Evolutionary conservation across 2,797 vertebrate genomes (phyloP).

Genomic region (Siniperca obscura): DNA sequence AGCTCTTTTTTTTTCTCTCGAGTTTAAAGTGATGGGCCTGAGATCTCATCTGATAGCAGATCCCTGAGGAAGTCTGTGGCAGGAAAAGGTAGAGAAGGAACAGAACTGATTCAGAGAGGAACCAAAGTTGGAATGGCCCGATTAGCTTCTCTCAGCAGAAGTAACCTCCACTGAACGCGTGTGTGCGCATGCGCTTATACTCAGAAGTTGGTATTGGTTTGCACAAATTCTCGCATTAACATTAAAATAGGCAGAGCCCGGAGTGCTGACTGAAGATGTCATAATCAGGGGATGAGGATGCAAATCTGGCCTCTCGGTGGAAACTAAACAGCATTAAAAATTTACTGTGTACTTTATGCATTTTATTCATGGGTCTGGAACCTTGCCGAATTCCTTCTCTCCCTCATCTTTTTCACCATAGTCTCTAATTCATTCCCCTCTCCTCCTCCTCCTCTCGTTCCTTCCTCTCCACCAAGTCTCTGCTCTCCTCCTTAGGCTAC

Average conservation of each 20-base stretch:
- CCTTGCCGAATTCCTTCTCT: constrained; percentile 50
- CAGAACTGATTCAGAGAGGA: constrained; percentile 44
- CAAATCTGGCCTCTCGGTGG: constrained; percentile 73
- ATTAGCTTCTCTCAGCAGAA: constrained; percentile 60
- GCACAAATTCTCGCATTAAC: constrained; percentile 64
- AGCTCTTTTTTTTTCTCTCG: constrained; percentile 6
- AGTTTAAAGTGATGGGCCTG: constrained; percentile 48
- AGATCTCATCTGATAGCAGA: constrained; percentile 56
- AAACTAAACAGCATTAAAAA: constrained; percentile 75
- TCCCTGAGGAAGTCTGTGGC: constrained; percentile 45
- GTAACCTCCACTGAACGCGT: constrained; percentile 36
- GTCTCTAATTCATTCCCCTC: constrained; percentile 41
- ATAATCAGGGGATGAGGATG: constrained; percentile 75
- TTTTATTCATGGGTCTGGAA: constrained; percentile 71
- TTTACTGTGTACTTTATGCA: constrained; percentile 68
- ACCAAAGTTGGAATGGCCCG: constrained; percentile 26
- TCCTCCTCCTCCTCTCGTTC: constrained; percentile 27
- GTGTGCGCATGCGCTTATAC: neutral
- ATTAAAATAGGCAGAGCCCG: constrained; percentile 71
- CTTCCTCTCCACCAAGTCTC: constrained; percentile 31
- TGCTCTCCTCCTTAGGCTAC: constrained; percentile 55
- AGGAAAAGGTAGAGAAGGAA: constrained; percentile 45
- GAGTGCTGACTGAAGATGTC: constrained; percentile 70
- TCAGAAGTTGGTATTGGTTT: constrained; percentile 46
- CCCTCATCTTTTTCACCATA: constrained; percentile 27